Conservation (phyloP, 2,888 invertebrate genomes). For the Agrilus biguttatus region DNA sequence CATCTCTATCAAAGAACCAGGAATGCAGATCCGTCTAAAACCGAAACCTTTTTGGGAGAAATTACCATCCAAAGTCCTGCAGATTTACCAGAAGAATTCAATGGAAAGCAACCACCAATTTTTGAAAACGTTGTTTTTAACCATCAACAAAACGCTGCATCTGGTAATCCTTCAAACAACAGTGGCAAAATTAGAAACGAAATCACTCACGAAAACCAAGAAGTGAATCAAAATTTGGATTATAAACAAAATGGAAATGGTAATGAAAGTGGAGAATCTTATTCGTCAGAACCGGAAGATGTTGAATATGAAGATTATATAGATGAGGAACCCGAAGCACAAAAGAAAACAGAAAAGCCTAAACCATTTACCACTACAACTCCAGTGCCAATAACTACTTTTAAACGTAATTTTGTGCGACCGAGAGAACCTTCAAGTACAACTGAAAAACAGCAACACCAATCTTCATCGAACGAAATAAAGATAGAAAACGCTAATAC, state of each 20-base stretch:
- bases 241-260: slow-evolving; percentile 5
- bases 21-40: slow-evolving; percentile 43
- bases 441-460: background rate
- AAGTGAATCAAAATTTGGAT: slow-evolving; percentile 21
- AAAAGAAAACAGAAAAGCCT: slow-evolving; percentile 2
- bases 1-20: slow-evolving; percentile 41
- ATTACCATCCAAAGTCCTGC: slow-evolving; percentile 47
- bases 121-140: slow-evolving; percentile 1
- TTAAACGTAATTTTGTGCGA: slow-evolving; percentile 18
- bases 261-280: too few species aligned
- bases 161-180: too few species aligned
- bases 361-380: slow-evolving; percentile 7
- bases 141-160: too few species aligned
- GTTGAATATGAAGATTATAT: too few species aligned
- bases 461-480: slow-evolving; percentile 2
- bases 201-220: background rate
- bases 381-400: slow-evolving; percentile 15
- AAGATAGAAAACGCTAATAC: slow-evolving; percentile 4
- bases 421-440: slow-evolving; percentile 20
- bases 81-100: slow-evolving; percentile 24
- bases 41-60: slow-evolving; percentile 47
- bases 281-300: too few species aligned
- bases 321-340: background rate
- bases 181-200: too few species aligned
- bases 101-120: slow-evolving; percentile 9